These are phyloP conservation scores for Hofmannophila pseudospretella DNA, from an alignment of 2,888 invertebrate genomes.

Conservation along the genomic window DNA sequence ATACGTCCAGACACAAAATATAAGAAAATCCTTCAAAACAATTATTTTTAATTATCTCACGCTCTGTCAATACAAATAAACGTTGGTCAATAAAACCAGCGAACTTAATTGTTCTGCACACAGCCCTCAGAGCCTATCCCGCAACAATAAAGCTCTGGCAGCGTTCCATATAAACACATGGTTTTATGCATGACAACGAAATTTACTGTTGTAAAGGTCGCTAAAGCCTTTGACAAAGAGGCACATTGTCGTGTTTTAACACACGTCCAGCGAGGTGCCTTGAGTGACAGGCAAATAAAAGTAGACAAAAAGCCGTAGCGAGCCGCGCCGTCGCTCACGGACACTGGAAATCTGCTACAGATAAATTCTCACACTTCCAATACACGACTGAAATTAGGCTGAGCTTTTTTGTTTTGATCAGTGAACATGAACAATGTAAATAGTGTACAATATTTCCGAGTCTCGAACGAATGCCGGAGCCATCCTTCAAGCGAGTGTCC, in stretches of 20 bases:
- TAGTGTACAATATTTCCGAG: slow-evolving; percentile 35
- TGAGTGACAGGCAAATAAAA: slow-evolving; percentile 73
- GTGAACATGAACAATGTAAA: slow-evolving; percentile 12
- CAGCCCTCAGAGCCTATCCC: slow-evolving; percentile 18
- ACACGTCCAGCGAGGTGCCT: slow-evolving; percentile 48
- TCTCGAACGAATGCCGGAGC: slow-evolving; percentile 34
- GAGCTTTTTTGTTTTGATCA: neutral
- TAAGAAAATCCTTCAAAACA: slow-evolving; percentile 15
- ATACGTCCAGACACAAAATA: too few relatives aligned
- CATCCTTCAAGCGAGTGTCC: slow-evolving; percentile 47
- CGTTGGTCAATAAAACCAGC: slow-evolving; percentile 22
- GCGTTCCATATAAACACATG: slow-evolving; percentile 51
- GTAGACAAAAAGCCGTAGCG: slow-evolving; percentile 49
- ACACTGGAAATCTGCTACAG: slow-evolving; percentile 13
- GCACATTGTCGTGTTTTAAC: slow-evolving; percentile 59
- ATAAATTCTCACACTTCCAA: slow-evolving; percentile 14
- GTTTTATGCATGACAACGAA: slow-evolving; percentile 69
- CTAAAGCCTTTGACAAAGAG: slow-evolving; percentile 58
- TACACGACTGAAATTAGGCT: slow-evolving; percentile 17
- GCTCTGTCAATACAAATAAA: slow-evolving; percentile 21
- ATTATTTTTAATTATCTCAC: slow-evolving; percentile 21
- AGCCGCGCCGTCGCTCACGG: slow-evolving; percentile 17
- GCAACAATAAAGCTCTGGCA: slow-evolving; percentile 27
- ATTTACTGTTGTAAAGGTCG: slow-evolving; percentile 61
- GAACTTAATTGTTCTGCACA: slow-evolving; percentile 32